A percentile compares a stretch with the other conserved stretches of the same genome.
Conservation (phyloP, 92 coral and sea anemone species). For the Muricea muricata region DNA sequence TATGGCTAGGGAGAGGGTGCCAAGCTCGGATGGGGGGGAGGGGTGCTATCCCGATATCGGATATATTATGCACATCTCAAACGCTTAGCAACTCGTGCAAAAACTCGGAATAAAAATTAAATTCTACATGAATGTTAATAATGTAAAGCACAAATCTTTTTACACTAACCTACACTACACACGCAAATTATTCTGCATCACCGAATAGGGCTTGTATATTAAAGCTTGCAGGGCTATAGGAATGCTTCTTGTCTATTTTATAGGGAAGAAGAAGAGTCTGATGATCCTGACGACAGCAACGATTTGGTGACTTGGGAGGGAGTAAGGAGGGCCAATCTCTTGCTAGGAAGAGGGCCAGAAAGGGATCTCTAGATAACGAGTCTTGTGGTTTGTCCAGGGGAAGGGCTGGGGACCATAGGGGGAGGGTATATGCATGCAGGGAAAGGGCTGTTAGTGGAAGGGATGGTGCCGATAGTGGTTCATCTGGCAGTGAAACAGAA, state of each 20-base stretch:
- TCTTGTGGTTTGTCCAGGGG: background rate
- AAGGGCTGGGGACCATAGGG: background rate
- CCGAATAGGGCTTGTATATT: background rate
- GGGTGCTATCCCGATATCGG: too few relatives aligned
- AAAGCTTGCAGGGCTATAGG: background rate
- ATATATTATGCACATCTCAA: too few relatives aligned
- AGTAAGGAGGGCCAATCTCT: background rate
- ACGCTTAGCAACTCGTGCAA: too few relatives aligned
- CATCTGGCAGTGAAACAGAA: background rate
- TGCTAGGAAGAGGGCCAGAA: background rate
- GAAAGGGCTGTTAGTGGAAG: background rate
- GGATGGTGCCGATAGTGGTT: constrained; percentile 19
- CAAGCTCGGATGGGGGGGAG: too few relatives aligned
- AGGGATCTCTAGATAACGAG: background rate
- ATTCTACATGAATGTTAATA: too few relatives aligned
- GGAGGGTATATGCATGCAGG: too few relatives aligned
- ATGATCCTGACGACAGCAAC: too few relatives aligned
- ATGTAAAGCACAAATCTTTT: too few relatives aligned
- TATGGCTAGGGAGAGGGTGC: too few relatives aligned
- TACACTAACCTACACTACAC: too few relatives aligned
- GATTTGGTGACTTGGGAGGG: background rate
- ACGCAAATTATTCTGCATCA: too few relatives aligned
- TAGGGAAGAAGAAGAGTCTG: background rate
- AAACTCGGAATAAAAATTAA: too few relatives aligned
- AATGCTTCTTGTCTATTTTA: background rate